A percentile compares a stretch with the other conserved stretches of the same genome.
Evolutionary conservation across 2,888 invertebrate species (phyloP).

Genomic region (Caenorhabditis sulstoni): DNA sequence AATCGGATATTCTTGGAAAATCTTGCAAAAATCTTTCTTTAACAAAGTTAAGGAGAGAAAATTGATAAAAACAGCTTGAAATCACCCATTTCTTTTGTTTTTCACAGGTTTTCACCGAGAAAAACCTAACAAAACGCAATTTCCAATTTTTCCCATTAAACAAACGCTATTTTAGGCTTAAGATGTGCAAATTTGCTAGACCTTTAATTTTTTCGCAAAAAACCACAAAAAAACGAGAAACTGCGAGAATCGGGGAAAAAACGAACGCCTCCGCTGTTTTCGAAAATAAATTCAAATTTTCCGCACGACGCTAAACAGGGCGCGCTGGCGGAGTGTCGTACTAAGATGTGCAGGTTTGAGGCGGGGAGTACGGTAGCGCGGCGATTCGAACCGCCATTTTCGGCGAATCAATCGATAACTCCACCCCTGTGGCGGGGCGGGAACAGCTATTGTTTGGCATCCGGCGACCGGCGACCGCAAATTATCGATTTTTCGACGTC

Average conservation of each 20-base stretch:
- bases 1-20: no score
- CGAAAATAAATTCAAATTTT: conserved; percentile 57
- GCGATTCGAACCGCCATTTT: conserved; percentile 41
- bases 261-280: conserved; percentile 14
- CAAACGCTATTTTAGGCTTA: no score
- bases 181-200: background rate
- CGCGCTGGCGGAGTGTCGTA: conserved; percentile 36
- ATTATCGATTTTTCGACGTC: conserved; percentile 25
- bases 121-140: background rate
- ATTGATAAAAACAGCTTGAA: no score
- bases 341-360: conserved; percentile 46
- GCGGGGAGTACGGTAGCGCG: conserved; percentile 37
- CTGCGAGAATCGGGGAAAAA: background rate
- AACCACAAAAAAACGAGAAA: background rate
- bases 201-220: background rate
- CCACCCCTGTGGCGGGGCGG: conserved; percentile 17
- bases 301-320: conserved; percentile 11
- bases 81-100: no score
- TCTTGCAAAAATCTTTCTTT: no score
- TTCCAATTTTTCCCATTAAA: no score
- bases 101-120: no score
- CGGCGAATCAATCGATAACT: conserved; percentile 26
- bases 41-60: no score
- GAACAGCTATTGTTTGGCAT: conserved; percentile 35
- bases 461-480: background rate